Base-by-base conservation (phyloP, 2,113 vertebrate genomes). In the Etheostoma spectabile region DNA sequence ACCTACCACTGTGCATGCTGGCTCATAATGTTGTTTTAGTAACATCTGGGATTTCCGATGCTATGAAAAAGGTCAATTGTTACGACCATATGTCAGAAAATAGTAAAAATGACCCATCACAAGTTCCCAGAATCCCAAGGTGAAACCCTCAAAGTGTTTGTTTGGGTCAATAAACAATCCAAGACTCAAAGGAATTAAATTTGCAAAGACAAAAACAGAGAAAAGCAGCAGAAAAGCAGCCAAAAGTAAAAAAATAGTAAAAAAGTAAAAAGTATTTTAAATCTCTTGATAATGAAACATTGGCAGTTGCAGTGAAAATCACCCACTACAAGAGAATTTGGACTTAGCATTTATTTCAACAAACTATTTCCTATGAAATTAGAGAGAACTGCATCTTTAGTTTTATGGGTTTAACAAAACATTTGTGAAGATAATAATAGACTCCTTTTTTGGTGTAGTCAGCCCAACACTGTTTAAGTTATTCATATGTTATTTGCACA, bases 401-500 rank as follows among this genome's bases (percentile, higher is more conserved):
- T 14, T 55, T 24, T 48, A 42, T 51, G 52, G 35, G 35, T 71
- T 35, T 64, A 22, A 55, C 0, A 2, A 55, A 57, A 22, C 65
- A 51, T 52, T 24, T 14, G 38, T 19, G 21, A 42, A 2, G 14
- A 51, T 30, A 61, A 42, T 42, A 21, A 53, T 6, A 18, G 33
- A 22, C 5, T 1, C 15, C 1, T 56, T 4, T 8, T 66, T 45
- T 53, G 19, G 5, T 19, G 21, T 49, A 46, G 60, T 22, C 53
- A 75, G 19, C 53, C 46, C 2, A 7, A 6, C 59, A 3, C 38
- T 49, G 59, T 71, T 74, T 38, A 60, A 42, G 12, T 33, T 48
- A 19, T 61, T 63, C 46, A 18, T 45, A 24, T 73, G 64, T 66
- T 83, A 64, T 89, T 83, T 90, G 72, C 55, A 33, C 45, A 74